phyloP scores from a whole-genome alignment of 2,888 invertebrate genomes.

The Heliconius ismenius region DNA sequence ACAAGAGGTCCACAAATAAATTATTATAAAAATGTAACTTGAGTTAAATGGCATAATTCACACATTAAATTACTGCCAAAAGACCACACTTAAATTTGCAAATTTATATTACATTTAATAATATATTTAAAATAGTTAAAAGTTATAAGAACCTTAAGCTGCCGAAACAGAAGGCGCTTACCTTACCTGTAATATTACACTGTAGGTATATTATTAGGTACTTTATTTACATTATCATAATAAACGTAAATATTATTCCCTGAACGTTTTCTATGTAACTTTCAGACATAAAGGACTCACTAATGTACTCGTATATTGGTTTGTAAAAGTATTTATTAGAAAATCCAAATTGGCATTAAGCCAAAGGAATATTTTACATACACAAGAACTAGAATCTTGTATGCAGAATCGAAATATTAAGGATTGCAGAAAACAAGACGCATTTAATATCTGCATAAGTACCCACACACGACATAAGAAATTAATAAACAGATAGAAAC shows the following conservation, averaged over 20 bases:
- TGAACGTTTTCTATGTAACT: no score
- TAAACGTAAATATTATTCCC: no score
- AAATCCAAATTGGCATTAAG: conserved; percentile 30
- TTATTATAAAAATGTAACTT: no score
- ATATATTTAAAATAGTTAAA: no score
- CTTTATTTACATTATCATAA: conserved; percentile 15
- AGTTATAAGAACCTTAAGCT: no score
- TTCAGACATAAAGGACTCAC: no score
- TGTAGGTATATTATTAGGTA: neutral
- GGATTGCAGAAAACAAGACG: neutral
- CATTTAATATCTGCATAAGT: conserved; percentile 6
- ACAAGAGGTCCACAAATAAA: no score
- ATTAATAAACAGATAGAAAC: conserved; percentile 32
- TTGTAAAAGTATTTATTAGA: conserved; percentile 7
- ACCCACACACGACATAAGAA: conserved; percentile 24
- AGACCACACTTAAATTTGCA: no score
- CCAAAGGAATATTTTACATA: conserved; percentile 22
- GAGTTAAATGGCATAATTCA: no score
- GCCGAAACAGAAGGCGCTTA: no score
- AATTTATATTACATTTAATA: no score
- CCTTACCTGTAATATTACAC: neutral
- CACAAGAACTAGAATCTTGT: conserved; percentile 7
- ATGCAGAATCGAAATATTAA: conserved; percentile 8
- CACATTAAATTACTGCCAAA: no score
- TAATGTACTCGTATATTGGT: neutral